Evolutionary conservation across 2,113 vertebrate genomes (phyloP), one percentile per base, ranked within the genome.

Genomic region (Lycaon pictus): DNA sequence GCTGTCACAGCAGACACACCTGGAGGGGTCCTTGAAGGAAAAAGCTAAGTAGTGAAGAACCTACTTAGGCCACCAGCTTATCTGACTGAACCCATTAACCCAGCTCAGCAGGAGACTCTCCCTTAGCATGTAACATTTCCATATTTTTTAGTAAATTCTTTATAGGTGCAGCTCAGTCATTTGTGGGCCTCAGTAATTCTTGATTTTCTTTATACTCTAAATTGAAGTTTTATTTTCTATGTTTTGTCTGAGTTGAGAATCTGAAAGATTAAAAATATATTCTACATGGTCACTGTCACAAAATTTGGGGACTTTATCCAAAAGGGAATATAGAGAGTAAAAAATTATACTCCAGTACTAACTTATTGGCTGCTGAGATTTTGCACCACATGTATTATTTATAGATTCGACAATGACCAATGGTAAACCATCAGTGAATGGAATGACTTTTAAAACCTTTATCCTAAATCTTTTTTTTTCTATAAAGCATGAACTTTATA

Each of bases 1-100:
- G 95, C 97, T 98, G 97, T 98, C 98, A 93, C 95, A 96, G 97
- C 51, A 69, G 93, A 97, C 72, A 95, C 72, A 98, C 92, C 98
- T 96, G 97, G 97, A 98, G 97, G 88, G 77, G 20, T 74, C 96
- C 98, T 95, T 1, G 3, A 89, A 96, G 97, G 89, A 97, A 95
- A 67, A 95, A 51, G 27, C 76, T 95, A 51, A 90, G 80, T 27
- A 63, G 35, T 48, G 72, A 97, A 97, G 94, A 95, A 88, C 5
- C 76, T 94, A 80, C 94, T 65, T 74, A 96, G 90, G 85, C 90
- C 37, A 77, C n/a, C 5, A 63, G 37, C 37, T 82, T 89, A 88
- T 86, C 51, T 77, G 62, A 29, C 58, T 74, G 56, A 32, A 94
- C 97, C 80, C 63, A 79, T 96, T 97, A 93, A 94, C 80, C 83